Evolutionary conservation across 2,888 invertebrate genomes (phyloP).

Genomic region (Gymnosoma rotundatum): DNA sequence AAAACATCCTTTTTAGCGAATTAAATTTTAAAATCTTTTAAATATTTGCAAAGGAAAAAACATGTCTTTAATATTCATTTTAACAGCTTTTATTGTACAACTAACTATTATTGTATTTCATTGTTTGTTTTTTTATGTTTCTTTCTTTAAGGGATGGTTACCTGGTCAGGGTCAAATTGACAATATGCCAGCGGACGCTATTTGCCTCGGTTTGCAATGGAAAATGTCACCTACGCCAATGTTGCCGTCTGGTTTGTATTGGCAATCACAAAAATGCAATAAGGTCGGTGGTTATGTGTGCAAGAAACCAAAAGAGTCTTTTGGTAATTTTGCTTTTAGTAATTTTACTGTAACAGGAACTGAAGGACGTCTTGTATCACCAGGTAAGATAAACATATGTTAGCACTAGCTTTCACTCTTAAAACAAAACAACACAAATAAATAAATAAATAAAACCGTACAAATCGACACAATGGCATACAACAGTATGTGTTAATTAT

Average conservation of each 20-base stretch:
- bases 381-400: conserved; percentile 79
- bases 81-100: not conserved
- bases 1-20: too few relatives aligned
- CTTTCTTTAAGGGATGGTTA: conserved; percentile 84
- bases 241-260: conserved; percentile 88
- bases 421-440: not conserved
- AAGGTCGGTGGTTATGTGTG: conserved; percentile 88
- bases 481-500: not conserved
- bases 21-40: too few relatives aligned
- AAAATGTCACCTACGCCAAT: conserved; percentile 86
- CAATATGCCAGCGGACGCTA: conserved; percentile 76
- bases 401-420: not conserved
- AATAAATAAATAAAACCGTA: not conserved
- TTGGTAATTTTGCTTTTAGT: conserved; percentile 74
- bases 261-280: conserved; percentile 86
- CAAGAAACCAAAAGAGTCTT: conserved; percentile 82
- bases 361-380: conserved; percentile 87
- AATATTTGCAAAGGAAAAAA: not conserved
- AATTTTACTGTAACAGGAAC: conserved; percentile 87
- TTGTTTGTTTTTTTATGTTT: too few relatives aligned
- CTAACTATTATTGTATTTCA: conserved; percentile 1
- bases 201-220: conserved; percentile 86
- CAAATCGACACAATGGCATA: not conserved
- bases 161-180: conserved; percentile 83
- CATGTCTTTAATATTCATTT: conserved; percentile 18